Evolutionary conservation across 1,140 invertebrate genomes (phyloP), one percentile per base, ranked within the genome.

Genomic region (Anoplophora glabripennis): DNA sequence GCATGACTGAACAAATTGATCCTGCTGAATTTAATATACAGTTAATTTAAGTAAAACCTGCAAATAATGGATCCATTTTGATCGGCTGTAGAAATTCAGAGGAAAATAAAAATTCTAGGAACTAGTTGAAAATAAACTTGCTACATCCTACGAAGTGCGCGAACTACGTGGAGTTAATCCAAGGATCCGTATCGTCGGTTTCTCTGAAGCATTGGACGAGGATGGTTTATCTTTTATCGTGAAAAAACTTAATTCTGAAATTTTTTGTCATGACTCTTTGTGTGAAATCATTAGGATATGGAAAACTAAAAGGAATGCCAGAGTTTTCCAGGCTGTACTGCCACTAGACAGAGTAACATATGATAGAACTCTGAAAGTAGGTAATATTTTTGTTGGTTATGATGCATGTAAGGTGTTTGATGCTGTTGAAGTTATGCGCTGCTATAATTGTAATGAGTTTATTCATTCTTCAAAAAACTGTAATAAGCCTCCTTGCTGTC

Each of bases 211-310:
- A 15, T 28, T 35, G 12, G 7, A 10, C 10, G 21, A 48, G 7
- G 9, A 10, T 21, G 46, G 36, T 33, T 28, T 48, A 3, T 10
- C 8, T 9, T 10, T 33, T 7, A 35, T 28, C 14, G 15, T 28
- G 40, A 59, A 51, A 38, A 63, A 58, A 53, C 49, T 53, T 52
- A 63, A 58, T 53, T 63, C 49, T 57, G 44, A 53, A 52, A 59
- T 58, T 53, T 58, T 57, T 53, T 28, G 7, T 40, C 38, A 14
- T 53, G 48, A 63, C 12, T 44, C 34, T 14, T 15, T 54, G 44
- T 11, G 35, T 17, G 44, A 17, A 45, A 34, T 45, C 33, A 46
- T 46, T 42, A 34, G 12, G 53, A 11, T 42, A 34, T 15, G 35
- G 34, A 33, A 40, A 55, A 46, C 21, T 28, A 28, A 55, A 45